Percentiles rank a stretch among this genome's conserved stretches.
Conservation (phyloP, 2,888 invertebrate genomes). For the Aporophyla nigra region DNA sequence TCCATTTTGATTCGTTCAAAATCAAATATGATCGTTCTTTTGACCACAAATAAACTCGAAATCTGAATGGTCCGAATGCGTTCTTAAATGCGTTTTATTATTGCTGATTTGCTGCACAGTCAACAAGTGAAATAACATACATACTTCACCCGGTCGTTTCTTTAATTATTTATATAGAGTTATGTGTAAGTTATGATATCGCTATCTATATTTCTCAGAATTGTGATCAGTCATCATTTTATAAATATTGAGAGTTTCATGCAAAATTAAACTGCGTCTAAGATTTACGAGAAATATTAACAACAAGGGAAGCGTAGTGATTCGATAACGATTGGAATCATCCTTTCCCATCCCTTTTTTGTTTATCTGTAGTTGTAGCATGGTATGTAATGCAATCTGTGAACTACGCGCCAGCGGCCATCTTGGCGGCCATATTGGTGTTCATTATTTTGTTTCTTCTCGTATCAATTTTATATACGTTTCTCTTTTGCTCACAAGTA, state of each 20-base stretch:
- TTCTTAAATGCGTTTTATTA: slow-evolving; percentile 76
- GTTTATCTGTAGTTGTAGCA: not conserved
- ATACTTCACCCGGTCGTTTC: not conserved
- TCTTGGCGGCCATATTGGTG: slow-evolving; percentile 58
- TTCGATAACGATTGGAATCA: not conserved
- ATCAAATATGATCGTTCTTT: slow-evolving; percentile 89
- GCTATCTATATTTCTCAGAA: not conserved
- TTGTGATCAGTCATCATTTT: not conserved
- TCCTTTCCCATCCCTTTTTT: not conserved
- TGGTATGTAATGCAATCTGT: slow-evolving; percentile 31
- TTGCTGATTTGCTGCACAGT: slow-evolving; percentile 25
- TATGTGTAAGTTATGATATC: too few relatives aligned
- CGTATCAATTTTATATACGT: slow-evolving; percentile 4
- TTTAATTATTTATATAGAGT: not conserved
- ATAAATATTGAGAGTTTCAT: not conserved
- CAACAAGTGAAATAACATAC: not conserved
- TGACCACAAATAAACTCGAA: slow-evolving; percentile 81
- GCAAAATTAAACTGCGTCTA: not conserved
- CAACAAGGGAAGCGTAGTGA: not conserved
- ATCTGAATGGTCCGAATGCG: slow-evolving; percentile 74
- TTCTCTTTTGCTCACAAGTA: slow-evolving; percentile 36
- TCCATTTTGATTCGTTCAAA: slow-evolving; percentile 91
- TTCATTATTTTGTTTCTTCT: slow-evolving; percentile 25
- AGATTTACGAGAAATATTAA: not conserved
- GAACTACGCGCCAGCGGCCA: slow-evolving; percentile 45